Base-by-base conservation (phyloP, 2,888 invertebrate genomes). In the Opisthograptis luteolata region DNA sequence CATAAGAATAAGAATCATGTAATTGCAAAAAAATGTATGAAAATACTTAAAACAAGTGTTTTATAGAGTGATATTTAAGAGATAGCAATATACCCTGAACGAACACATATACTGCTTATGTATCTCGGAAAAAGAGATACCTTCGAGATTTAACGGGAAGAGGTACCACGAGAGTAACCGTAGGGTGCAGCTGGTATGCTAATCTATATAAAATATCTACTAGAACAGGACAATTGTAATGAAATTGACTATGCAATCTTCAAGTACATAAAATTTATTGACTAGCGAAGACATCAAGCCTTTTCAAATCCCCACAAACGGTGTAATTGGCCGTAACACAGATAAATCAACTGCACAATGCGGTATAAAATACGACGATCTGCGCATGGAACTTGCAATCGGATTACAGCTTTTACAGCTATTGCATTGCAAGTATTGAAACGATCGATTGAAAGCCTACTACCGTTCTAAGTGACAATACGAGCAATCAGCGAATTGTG, bases 341-440 rank as follows among this genome's bases (percentile, higher is more conserved):
- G 64, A 84, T 86, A 87, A 87, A 87, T 87, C 84, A 85, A 76
- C 64, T 64, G 64, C 71, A 73, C 73, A 64, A 66, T 70, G 66
- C 68, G 69, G 70, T 72, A 73, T 81, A 79, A 79, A 74, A 78
- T 80, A 80, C 64, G 62, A 35, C 49, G 46, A 46, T 59, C 61
- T 62, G 53, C 46, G 64, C 64, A 64, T 66, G 66, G 62, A 64
- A 62, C 64, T 66, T 47, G 64, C 63, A 64, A 65, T 69, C 64
- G 60, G 73, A 73, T 76, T 76, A 73, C 60, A 49, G 53, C n/a
- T n/a, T 73, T 76, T 76, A 73, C 60, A 60, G 70, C 74, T 74
- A 76, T 76, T 66, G 69, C 62, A 66, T 25, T 41, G 20, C 25
- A 36, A 36, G 69, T 62, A 66, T 25, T 41, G 20, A 19, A 36